Percentiles rank a stretch among this genome's conserved stretches.
Conservation (phyloP, 2,797 vertebrate species). For the Adrianichthys oophorus region DNA sequence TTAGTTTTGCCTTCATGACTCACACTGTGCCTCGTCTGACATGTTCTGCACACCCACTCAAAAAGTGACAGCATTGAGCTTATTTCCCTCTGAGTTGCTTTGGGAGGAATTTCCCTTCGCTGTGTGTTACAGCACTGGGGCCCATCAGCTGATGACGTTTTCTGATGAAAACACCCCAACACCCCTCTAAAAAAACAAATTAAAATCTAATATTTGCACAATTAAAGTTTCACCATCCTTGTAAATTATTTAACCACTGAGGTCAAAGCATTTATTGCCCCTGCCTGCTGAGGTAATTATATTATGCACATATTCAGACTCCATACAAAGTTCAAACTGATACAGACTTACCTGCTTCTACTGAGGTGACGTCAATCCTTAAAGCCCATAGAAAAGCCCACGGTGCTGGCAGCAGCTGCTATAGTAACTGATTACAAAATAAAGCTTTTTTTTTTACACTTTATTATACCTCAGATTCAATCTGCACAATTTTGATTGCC, state of each 20-base stretch:
- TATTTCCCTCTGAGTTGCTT: constrained; percentile 16
- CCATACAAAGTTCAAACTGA: constrained; percentile 64
- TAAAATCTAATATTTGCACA: constrained; percentile 9
- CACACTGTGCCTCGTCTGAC: constrained; percentile 22
- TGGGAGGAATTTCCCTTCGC: constrained; percentile 49
- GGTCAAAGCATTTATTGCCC: constrained; percentile 62
- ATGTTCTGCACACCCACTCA: constrained; percentile 4
- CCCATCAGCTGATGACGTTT: constrained; percentile 20
- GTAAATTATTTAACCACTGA: constrained; percentile 71
- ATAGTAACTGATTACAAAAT: no score
- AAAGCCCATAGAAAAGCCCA: constrained; percentile 26
- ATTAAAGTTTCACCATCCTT: constrained; percentile 28
- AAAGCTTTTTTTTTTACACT: no score
- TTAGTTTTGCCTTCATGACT: constrained; percentile 40
- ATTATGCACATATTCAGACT: constrained; percentile 50
- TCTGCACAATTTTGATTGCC: no score
- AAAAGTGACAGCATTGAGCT: constrained; percentile 45
- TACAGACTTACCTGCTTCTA: constrained; percentile 57
- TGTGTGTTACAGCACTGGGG: constrained; percentile 26
- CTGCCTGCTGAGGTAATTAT: constrained; percentile 68
- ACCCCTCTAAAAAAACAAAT: constrained; percentile 13
- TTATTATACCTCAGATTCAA: no score
- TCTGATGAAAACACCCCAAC: not conserved
- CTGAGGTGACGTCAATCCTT: constrained; percentile 48
- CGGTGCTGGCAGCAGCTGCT: no score